Evolutionary conservation across 2,888 invertebrate genomes (phyloP), one percentile per base, ranked within the genome.

Genomic region (Torymus texanus): DNA sequence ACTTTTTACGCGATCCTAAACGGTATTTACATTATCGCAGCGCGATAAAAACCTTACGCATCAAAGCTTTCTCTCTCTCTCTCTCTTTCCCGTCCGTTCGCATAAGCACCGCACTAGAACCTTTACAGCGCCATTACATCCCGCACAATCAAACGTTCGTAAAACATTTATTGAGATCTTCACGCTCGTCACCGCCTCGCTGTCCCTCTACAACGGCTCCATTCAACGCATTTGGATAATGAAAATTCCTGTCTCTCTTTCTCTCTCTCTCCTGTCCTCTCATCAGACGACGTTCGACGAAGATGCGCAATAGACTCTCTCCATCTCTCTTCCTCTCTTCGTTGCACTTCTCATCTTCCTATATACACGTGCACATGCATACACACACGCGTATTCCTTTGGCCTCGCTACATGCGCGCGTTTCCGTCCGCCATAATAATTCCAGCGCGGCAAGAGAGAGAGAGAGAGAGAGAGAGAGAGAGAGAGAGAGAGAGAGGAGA

Each of bases 391-490:
- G 51, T 59, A 76, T 71, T 29, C 61, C 75, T 63, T 18, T 63
- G 70, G 81, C 81, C 80, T 81, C 81, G 81, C 79, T 72, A 21
- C 59, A 51, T 71, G 58, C 74, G 51, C 55, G 73, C 81, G 83
- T 85, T 87, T 87, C 86, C 89, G 87, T 88, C 89, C 88, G 88
- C 90, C 89, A 90, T 90, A 90, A 90, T 90, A 90, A 90, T 90
- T 88, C 87, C 87, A 83, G 82, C 79, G 72, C n/a, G 21, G 14
- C 24, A 21, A 62, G 62, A 63, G 71, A 65, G 76, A 51, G 66
- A 14, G 72, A 80, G 79, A 66, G 75, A 72, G 74, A 79, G 80
- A 77, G 85, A 83, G 85, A 88, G 85, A 83, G 84, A 83, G 85
- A 14, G 72, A 80, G 79, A 66, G 75, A 72, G 74, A 79, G 80